Evolutionary conservation across 1,140 invertebrate genomes (phyloP).

Genomic region (Chironomus tepperi): DNA sequence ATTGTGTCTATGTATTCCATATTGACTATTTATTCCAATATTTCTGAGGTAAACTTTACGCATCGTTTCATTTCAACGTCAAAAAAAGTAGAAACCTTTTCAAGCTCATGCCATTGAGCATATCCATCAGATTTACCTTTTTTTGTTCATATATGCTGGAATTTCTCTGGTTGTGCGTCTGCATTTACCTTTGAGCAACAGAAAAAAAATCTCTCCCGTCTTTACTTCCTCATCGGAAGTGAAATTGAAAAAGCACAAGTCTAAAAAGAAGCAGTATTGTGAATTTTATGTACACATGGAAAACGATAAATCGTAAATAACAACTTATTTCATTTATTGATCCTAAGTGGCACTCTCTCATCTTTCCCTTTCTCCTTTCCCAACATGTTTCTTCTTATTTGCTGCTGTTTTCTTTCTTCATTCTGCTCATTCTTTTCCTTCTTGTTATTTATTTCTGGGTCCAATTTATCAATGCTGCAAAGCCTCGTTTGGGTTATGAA

Average conservation of each 20-base stretch:
- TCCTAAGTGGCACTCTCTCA: background rate
- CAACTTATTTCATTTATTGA: slow-evolving; percentile 23
- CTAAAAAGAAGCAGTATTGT: too few species aligned
- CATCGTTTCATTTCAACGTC: background rate
- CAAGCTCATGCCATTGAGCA: background rate
- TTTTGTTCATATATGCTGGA: too few species aligned
- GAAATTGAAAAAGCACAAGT: too few species aligned
- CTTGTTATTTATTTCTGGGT: background rate
- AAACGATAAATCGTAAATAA: slow-evolving; percentile 21
- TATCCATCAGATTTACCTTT: too few species aligned
- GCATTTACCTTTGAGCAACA: too few species aligned
- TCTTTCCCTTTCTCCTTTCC: too few species aligned
- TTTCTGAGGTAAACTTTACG: background rate
- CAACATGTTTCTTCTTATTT: background rate
- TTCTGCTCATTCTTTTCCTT: background rate
- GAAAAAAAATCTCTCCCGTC: too few species aligned
- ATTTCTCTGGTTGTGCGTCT: too few species aligned
- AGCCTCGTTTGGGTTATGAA: too few species aligned
- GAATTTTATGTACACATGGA: background rate
- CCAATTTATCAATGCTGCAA: slow-evolving; percentile 15
- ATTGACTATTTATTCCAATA: background rate
- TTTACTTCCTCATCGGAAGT: too few species aligned
- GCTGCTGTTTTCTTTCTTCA: background rate
- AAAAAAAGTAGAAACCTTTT: background rate
- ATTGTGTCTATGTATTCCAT: background rate